Conservation (phyloP, 2,113 vertebrate species). For the Nibea albiflora region DNA sequence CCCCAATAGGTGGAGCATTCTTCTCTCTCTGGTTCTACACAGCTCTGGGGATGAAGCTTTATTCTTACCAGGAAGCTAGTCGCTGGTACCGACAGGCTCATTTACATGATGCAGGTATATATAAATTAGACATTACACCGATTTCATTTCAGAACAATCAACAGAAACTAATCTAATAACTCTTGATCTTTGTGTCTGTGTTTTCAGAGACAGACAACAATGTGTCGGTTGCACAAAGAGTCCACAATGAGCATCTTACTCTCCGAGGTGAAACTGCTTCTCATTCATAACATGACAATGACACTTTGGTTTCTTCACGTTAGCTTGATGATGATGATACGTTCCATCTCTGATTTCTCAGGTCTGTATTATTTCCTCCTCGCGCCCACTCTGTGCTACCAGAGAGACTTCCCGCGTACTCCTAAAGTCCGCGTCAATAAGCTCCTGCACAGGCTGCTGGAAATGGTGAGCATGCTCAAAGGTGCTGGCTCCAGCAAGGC, state of each 20-base stretch:
- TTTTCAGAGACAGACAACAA: conserved; percentile 17
- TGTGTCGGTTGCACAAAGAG: neutral
- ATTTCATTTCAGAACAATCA: neutral
- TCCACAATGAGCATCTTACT: conserved; percentile 33
- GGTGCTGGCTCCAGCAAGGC: too few relatives aligned
- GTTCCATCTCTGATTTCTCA: conserved; percentile 38
- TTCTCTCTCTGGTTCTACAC: conserved; percentile 60
- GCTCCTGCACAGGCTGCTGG: conserved; percentile 63
- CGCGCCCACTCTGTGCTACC: conserved; percentile 63
- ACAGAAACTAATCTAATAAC: neutral
- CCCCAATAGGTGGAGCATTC: conserved; percentile 56
- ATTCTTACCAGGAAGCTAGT: conserved; percentile 68
- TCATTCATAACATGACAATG: neutral
- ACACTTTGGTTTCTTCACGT: neutral
- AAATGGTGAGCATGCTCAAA: conserved; percentile 60
- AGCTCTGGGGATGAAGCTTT: conserved; percentile 64
- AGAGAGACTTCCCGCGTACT: conserved; percentile 67
- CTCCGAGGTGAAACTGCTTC: conserved; percentile 46
- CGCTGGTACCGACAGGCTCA: conserved; percentile 56
- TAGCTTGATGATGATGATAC: neutral
- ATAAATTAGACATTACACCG: neutral
- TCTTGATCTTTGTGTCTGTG: neutral
- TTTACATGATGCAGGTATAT: conserved; percentile 26
- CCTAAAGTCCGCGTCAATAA: conserved; percentile 47
- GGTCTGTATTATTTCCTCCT: conserved; percentile 72